Percentiles rank a stretch among this genome's conserved stretches.
phyloP scores from a whole-genome alignment of 2,113 vertebrate species.

The Corythornis vintsioides region DNA sequence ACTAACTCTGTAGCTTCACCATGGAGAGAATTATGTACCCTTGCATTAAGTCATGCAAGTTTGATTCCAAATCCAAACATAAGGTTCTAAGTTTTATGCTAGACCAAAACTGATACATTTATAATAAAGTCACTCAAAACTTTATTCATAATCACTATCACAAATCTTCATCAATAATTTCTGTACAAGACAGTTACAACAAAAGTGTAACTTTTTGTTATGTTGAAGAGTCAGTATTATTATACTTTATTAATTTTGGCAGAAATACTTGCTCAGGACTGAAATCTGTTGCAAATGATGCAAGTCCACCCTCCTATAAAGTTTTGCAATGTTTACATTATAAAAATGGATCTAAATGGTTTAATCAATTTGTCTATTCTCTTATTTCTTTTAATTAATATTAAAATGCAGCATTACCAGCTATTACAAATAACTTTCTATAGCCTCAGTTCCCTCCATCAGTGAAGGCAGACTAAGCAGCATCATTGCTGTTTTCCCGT shows the following conservation, averaged over 20 bases:
- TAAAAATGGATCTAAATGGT: neutral
- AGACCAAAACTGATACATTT: neutral
- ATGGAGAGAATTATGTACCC: neutral
- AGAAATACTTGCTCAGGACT: neutral
- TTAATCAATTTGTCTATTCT: neutral
- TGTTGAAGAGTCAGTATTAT: neutral
- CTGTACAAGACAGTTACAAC: neutral
- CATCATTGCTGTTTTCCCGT: neutral
- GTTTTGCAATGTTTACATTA: neutral
- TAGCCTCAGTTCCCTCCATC: neutral
- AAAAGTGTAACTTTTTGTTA: neutral
- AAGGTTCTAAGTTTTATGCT: neutral
- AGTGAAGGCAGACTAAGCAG: neutral
- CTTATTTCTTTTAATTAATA: neutral
- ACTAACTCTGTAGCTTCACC: neutral
- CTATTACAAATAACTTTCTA: neutral
- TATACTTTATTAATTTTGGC: neutral
- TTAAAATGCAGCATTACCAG: neutral
- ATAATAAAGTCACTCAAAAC: neutral
- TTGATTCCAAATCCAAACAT: neutral
- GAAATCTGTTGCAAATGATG: neutral
- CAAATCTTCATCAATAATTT: neutral
- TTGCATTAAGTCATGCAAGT: neutral
- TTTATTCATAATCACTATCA: neutral
- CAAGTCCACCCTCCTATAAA: neutral